A percentile compares a stretch with the other conserved stretches of the same genome.
Conservation (phyloP, 2,888 invertebrate species). For the Erebia ligea region DNA sequence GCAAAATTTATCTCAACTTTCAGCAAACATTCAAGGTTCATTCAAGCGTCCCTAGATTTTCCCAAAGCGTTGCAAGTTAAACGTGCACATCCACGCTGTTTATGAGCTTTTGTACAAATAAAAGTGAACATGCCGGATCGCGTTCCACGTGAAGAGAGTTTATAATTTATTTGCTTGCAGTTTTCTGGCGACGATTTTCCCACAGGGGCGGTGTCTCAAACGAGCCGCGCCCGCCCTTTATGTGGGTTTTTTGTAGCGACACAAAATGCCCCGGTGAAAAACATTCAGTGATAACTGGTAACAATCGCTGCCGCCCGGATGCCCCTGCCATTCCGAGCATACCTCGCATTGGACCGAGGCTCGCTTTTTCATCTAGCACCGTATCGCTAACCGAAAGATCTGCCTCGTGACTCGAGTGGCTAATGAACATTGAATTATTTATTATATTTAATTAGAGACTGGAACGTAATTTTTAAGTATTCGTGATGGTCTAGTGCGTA, state of each 20-base stretch:
- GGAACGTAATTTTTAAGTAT: constrained; percentile 9
- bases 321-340: constrained; percentile 80
- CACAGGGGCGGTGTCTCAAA: constrained; percentile 82
- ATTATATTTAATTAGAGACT: constrained; percentile 44
- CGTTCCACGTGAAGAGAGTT: constrained; percentile 76
- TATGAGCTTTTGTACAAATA: constrained; percentile 45
- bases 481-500: constrained; percentile 13
- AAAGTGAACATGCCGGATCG: constrained; percentile 59
- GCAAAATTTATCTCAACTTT: constrained; percentile 25
- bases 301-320: constrained; percentile 83
- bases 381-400: constrained; percentile 58
- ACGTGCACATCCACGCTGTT: constrained; percentile 42
- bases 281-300: constrained; percentile 83
- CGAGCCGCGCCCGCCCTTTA: constrained; percentile 81
- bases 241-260: constrained; percentile 81
- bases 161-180: constrained; percentile 82
- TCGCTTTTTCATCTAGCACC: constrained; percentile 78
- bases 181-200: constrained; percentile 83
- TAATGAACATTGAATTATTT: constrained; percentile 49
- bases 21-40: constrained; percentile 30
- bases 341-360: constrained; percentile 68
- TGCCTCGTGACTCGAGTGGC: constrained; percentile 49
- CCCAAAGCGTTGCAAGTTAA: constrained; percentile 42
- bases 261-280: constrained; percentile 81
- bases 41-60: constrained; percentile 31